A percentile compares a stretch with the other conserved stretches of the same genome.
These are phyloP conservation scores for Petrocephalus zakoni DNA, from an alignment of 2,113 vertebrate genomes.

Conservation along the genomic window DNA sequence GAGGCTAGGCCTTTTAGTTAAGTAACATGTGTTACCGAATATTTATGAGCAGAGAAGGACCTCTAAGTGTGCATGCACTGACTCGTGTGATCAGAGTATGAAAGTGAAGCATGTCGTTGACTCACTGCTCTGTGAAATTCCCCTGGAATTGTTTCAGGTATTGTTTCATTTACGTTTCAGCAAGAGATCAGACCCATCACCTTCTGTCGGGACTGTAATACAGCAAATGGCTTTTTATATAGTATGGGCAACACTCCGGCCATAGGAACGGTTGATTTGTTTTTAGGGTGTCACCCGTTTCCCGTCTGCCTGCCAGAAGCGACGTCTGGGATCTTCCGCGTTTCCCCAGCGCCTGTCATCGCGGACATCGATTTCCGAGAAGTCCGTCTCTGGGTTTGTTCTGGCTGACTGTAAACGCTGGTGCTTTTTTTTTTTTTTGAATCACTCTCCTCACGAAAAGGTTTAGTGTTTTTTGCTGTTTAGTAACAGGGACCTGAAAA, in stretches of 20 bases:
- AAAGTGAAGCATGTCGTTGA: background rate
- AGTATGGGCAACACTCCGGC: background rate
- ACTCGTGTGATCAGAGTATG: background rate
- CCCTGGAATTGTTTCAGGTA: background rate
- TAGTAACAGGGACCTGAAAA: background rate
- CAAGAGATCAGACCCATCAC: background rate
- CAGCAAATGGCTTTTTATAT: slow-evolving; percentile 11
- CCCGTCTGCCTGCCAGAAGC: background rate
- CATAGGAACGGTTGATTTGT: background rate
- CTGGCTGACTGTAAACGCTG: background rate
- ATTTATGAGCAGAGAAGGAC: background rate
- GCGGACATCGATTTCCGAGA: background rate
- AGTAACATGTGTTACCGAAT: background rate
- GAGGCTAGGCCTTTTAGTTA: background rate
- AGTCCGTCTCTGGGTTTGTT: background rate
- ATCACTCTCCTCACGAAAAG: background rate
- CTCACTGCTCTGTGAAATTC: background rate
- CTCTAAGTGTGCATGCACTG: background rate
- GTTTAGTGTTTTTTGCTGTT: background rate
- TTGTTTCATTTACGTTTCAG: background rate
- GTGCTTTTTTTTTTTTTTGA: background rate
- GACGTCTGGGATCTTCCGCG: background rate
- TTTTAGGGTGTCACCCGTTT: background rate
- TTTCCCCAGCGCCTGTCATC: background rate
- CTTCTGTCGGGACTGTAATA: background rate